Percentiles rank a stretch among this genome's conserved stretches.
phyloP scores from a whole-genome alignment of 2,797 vertebrate species.

The Stomatorhinus walkeri region DNA sequence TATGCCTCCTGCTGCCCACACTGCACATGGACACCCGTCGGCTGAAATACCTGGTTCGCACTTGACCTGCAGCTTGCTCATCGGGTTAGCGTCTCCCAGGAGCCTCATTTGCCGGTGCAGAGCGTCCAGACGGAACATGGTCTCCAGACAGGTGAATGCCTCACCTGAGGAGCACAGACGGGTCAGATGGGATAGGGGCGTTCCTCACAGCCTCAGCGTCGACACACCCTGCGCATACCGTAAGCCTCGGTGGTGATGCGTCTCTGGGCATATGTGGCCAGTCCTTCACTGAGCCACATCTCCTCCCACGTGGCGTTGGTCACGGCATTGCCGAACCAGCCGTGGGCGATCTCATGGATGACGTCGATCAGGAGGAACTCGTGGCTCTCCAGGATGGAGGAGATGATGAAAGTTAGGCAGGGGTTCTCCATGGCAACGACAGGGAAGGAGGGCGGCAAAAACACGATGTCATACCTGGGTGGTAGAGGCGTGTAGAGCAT shows the following conservation, averaged over 20 bases:
- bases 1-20: neutral
- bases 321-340: slow-evolving; percentile 95
- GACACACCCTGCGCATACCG: slow-evolving; percentile 48
- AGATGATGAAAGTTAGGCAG: slow-evolving; percentile 94
- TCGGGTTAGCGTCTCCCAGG: slow-evolving; percentile 84
- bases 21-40: neutral
- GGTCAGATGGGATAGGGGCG: neutral
- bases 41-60: slow-evolving; percentile 71
- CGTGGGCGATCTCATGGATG: slow-evolving; percentile 89
- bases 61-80: slow-evolving; percentile 90
- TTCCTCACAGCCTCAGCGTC: neutral
- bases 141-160: slow-evolving; percentile 89
- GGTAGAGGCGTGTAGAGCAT: neutral
- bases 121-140: slow-evolving; percentile 85
- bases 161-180: slow-evolving; percentile 63
- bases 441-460: slow-evolving; percentile 92
- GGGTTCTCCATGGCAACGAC: slow-evolving; percentile 99
- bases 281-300: slow-evolving; percentile 96
- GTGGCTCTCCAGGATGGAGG: slow-evolving; percentile 90
- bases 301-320: slow-evolving; percentile 96
- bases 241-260: slow-evolving; percentile 89
- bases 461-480: slow-evolving; percentile 88
- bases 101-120: slow-evolving; percentile 90
- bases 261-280: slow-evolving; percentile 90
- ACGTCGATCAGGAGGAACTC: slow-evolving; percentile 91